Base-by-base conservation (phyloP, 2,888 invertebrate genomes). In the Deilephila elpenor region DNA sequence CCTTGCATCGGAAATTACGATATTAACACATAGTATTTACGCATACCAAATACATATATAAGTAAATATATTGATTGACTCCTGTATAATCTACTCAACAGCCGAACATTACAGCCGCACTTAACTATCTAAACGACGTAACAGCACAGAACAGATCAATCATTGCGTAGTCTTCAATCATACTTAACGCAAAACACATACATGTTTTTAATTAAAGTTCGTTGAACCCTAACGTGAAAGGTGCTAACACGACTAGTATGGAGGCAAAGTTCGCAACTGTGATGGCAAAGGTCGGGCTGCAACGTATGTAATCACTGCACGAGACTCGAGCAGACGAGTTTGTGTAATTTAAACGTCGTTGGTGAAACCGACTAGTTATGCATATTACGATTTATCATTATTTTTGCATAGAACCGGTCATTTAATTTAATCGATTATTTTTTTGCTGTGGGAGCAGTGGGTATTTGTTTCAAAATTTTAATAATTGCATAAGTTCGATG, bases 221-320 rank as follows among this genome's bases (percentile, higher is more conserved):
- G 76, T 76, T 77, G 82, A 82, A 82, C 83, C 71, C 74, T 56
- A 7, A 59, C 73, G 78, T 74, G 77, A 79, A 79, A 76, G 78
- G 80, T 77, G 76, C 75, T 74, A 53, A 61, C 61, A 72, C 34
- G 56, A 80, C 75, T 78, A 74, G 78, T 74, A 74, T 67, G 59
- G 75, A 72, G 75, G 74, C 74, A 80, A 75, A 77, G 82, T 79
- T 80, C 77, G 72, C 74, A 76, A 80, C 77, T 78, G 78, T 74
- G 77, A 75, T 78, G 77, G 74, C 78, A 81, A 78, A 83, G 85
- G 84, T 84, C 82, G 77, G 44, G 2, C 73, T 64, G 64, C 75
- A 73, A 76, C 77, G 72, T 73, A 44, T 78, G 80, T 71, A 70
- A 72, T 77, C 83, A n/a, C 56, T 56, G 53, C 53, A 56, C 80